These are phyloP conservation scores for Caracal caracal DNA, from an alignment of 2,113 vertebrate genomes.

Conservation along the genomic window DNA sequence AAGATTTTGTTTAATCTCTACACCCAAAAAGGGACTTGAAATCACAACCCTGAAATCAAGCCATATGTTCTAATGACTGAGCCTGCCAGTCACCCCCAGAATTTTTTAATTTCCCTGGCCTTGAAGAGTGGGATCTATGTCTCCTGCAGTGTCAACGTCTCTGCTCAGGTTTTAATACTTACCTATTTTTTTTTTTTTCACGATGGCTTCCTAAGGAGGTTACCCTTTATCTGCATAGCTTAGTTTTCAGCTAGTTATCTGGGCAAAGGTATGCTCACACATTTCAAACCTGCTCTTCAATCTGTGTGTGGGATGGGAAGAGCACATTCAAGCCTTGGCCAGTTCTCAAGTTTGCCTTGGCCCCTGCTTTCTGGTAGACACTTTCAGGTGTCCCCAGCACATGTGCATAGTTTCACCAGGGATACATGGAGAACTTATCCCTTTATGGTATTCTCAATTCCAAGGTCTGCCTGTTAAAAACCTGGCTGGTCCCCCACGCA, in stretches of 20 bases:
- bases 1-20: no score
- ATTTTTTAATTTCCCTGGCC: neutral
- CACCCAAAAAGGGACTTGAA: no score
- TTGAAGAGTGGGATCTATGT: neutral
- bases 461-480: neutral
- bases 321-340: neutral
- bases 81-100: neutral
- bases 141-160: neutral
- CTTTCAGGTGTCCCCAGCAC: neutral
- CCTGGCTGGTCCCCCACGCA: neutral
- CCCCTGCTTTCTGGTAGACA: neutral
- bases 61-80: neutral
- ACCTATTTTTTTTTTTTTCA: neutral
- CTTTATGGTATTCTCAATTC: neutral
- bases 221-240: neutral
- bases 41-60: no score
- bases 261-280: neutral
- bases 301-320: neutral
- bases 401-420: neutral
- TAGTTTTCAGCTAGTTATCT: neutral
- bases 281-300: neutral
- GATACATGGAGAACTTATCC: neutral
- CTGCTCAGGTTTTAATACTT: neutral
- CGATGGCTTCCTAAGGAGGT: neutral
- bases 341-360: neutral